These are phyloP conservation scores for Gallinago nigripennis DNA, from an alignment of 2,797 vertebrate species.

Conservation along the genomic window DNA sequence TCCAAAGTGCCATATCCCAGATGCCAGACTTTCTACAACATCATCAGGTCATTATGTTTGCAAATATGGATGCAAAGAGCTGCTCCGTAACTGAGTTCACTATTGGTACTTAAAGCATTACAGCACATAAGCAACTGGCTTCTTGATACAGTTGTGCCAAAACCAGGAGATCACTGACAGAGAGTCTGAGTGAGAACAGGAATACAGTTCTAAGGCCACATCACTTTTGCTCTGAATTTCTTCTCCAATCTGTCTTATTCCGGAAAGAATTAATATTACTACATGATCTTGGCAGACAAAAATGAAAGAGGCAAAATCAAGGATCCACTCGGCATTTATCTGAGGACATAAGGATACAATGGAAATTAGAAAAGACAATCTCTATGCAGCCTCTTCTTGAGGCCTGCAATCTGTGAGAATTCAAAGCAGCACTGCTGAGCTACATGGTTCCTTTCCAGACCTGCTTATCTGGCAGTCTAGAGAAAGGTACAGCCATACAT, in stretches of 20 bases:
- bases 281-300: neutral
- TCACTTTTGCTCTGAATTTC: neutral
- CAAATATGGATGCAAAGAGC: neutral
- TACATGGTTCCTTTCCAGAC: neutral
- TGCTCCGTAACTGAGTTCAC: neutral
- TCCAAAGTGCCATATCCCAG: neutral
- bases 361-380: neutral
- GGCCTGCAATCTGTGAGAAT: neutral
- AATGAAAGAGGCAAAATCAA: neutral
- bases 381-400: neutral
- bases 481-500: neutral
- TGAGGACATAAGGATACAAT: neutral
- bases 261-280: constrained; percentile 6
- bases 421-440: neutral
- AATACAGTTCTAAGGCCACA: neutral
- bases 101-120: neutral
- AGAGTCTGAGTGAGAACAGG: neutral
- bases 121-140: neutral
- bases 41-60: neutral
- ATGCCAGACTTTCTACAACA: neutral
- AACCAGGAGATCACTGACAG: neutral
- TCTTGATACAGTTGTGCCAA: neutral
- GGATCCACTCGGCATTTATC: neutral
- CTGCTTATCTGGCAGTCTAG: neutral
- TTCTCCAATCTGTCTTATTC: neutral